phyloP scores from a whole-genome alignment of 2,797 vertebrate genomes.

The Taenioides sp. region DNA sequence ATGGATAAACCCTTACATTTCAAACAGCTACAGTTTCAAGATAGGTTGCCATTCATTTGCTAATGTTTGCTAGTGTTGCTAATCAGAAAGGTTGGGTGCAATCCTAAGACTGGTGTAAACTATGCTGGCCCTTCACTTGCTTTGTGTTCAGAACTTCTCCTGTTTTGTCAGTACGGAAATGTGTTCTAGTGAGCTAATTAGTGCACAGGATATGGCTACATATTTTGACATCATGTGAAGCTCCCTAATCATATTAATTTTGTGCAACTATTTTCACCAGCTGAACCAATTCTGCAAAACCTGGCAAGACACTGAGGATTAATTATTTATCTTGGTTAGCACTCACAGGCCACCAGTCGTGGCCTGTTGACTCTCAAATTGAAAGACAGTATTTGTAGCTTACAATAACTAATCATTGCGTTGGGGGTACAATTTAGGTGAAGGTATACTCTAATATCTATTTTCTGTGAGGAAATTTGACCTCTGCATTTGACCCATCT shows the following conservation, averaged over 20 bases:
- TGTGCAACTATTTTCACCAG: neutral
- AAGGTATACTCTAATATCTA: too few relatives aligned
- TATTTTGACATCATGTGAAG: neutral
- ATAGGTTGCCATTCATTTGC: too few relatives aligned
- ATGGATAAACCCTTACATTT: too few relatives aligned
- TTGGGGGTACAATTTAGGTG: neutral
- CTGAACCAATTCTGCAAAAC: neutral
- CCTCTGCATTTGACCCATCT: too few relatives aligned
- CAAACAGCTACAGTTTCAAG: too few relatives aligned
- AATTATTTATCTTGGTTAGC: neutral
- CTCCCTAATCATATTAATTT: neutral
- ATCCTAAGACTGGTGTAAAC: too few relatives aligned
- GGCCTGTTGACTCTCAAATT: neutral
- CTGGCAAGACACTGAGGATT: neutral
- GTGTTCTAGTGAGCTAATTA: neutral
- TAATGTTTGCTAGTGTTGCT: too few relatives aligned
- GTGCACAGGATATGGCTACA: neutral
- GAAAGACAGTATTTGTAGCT: neutral
- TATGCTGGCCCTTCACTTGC: neutral
- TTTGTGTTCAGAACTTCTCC: neutral
- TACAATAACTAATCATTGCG: neutral
- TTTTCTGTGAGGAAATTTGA: too few relatives aligned
- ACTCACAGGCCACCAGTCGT: neutral
- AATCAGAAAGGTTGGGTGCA: too few relatives aligned
- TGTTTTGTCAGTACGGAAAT: neutral